Conservation (phyloP, 2,113 vertebrate species). For the Columba livia region DNA sequence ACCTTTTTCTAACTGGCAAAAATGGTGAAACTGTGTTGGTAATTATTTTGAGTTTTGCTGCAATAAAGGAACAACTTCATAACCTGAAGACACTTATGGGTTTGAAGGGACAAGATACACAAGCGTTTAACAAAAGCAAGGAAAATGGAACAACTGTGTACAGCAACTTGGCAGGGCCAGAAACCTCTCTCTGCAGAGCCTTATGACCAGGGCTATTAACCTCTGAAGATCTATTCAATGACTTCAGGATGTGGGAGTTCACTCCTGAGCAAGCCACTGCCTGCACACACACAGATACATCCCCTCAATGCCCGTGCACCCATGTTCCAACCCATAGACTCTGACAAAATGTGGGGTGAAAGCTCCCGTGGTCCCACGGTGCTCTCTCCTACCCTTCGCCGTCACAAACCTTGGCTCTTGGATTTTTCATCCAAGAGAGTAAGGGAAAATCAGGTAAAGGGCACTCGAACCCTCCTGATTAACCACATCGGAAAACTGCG, state of each 20-base stretch:
- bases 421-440: not conserved
- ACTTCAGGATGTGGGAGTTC: not conserved
- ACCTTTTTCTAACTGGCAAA: slow-evolving; percentile 15
- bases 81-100: not conserved
- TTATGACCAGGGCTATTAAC: not conserved
- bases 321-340: not conserved
- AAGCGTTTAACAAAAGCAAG: not conserved
- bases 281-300: not conserved
- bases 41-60: slow-evolving; percentile 30
- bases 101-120: not conserved
- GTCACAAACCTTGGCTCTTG: not conserved
- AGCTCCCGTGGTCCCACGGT: not conserved
- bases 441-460: not conserved
- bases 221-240: not conserved
- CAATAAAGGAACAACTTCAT: not conserved
- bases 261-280: not conserved
- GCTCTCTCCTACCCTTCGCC: not conserved
- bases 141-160: not conserved
- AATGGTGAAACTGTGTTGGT: not conserved
- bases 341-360: rapidly evolving
- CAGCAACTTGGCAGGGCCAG: not conserved
- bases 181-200: not conserved
- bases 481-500: not conserved
- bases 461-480: not conserved
- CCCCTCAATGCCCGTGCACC: rapidly evolving